phyloP scores from a whole-genome alignment of 2,888 invertebrate species.

The Eulithis prunata region DNA sequence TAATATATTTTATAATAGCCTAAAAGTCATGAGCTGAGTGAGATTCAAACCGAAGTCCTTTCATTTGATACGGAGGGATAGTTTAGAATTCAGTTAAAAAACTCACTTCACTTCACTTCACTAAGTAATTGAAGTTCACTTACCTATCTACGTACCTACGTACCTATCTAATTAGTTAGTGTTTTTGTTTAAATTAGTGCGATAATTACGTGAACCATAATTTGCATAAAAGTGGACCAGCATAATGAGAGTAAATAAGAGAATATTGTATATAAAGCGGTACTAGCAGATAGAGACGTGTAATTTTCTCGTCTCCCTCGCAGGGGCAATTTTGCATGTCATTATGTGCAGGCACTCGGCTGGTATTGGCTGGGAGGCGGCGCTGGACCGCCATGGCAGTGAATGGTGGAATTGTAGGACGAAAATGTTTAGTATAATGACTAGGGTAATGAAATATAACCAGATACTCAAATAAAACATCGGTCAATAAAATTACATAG shows the following conservation, averaged over 20 bases:
- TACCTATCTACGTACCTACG: too few relatives aligned
- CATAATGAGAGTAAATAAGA: constrained; percentile 15
- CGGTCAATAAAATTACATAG: too few relatives aligned
- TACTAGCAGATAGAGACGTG: constrained; percentile 18
- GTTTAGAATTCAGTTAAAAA: too few relatives aligned
- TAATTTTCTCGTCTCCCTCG: constrained; percentile 23
- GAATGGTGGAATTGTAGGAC: neutral
- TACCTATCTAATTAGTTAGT: too few relatives aligned
- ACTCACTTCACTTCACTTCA: too few relatives aligned
- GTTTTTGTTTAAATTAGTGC: neutral
- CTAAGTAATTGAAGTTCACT: too few relatives aligned
- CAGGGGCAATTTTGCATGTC: constrained; percentile 28
- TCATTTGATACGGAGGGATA: too few relatives aligned
- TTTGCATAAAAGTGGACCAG: constrained; percentile 10
- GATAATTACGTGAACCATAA: neutral
- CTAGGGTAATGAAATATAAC: too few relatives aligned
- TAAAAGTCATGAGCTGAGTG: too few relatives aligned
- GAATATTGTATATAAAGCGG: neutral
- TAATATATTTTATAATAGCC: too few relatives aligned
- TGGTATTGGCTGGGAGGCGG: constrained; percentile 30
- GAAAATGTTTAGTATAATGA: neutral
- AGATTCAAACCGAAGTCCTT: too few relatives aligned
- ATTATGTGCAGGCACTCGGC: constrained; percentile 17
- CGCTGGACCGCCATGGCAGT: constrained; percentile 40
- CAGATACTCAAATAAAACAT: too few relatives aligned